Percentiles rank a stretch among this genome's conserved stretches.
phyloP scores from a whole-genome alignment of 2,113 vertebrate species.

The Origma solitaria region DNA sequence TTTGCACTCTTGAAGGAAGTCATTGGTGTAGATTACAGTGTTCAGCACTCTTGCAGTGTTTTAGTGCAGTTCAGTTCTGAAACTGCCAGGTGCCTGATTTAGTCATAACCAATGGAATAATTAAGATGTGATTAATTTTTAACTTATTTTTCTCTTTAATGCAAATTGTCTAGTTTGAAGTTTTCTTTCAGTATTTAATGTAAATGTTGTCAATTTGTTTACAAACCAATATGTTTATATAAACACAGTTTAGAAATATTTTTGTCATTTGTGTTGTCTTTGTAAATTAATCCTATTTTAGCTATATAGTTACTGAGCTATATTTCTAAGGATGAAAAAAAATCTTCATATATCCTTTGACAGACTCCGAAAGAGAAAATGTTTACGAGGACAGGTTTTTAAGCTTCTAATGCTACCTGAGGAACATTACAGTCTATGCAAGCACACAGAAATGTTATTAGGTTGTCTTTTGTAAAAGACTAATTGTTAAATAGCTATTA shows the following conservation, averaged over 20 bases:
- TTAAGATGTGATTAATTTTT: not conserved
- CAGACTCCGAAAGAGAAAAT: not conserved
- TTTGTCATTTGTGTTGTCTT: not conserved
- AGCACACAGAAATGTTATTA: not conserved
- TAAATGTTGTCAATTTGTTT: not conserved
- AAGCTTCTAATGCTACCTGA: not conserved
- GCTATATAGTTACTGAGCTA: not conserved
- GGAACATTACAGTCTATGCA: not conserved
- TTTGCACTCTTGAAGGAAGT: not conserved
- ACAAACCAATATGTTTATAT: constrained; percentile 37
- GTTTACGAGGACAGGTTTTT: not conserved
- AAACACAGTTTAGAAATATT: constrained; percentile 22
- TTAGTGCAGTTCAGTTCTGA: not conserved
- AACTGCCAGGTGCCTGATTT: not conserved
- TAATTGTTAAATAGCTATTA: not conserved
- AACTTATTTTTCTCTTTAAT: not conserved
- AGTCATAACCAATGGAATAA: not conserved
- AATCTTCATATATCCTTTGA: not conserved
- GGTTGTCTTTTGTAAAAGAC: not conserved
- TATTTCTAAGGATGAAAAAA: not conserved
- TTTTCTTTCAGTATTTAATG: not conserved
- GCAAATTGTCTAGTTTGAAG: not conserved
- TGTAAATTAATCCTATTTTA: not conserved
- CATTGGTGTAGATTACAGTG: not conserved
- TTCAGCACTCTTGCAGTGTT: not conserved